Percentiles rank a stretch among this genome's conserved stretches.
Evolutionary conservation across 2,113 vertebrate genomes (phyloP).

Genomic region (Accipiter cooperii): DNA sequence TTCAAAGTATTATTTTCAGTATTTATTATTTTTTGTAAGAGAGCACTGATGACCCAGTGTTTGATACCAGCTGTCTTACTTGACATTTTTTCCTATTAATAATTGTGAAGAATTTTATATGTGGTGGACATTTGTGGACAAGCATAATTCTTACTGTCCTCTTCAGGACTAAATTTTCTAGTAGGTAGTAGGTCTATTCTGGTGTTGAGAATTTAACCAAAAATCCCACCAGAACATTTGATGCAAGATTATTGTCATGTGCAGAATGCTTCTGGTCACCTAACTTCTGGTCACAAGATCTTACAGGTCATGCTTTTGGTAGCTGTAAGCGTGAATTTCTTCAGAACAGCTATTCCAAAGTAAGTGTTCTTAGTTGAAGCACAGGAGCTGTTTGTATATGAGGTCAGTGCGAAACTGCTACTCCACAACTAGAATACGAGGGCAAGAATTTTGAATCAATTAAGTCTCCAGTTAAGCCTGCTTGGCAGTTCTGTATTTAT

Average conservation of each 20-base stretch:
- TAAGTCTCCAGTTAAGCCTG: background rate
- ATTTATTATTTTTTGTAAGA: background rate
- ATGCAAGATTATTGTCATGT: constrained; percentile 81
- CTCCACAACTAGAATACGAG: background rate
- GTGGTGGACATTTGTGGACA: constrained; percentile 75
- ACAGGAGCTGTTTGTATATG: background rate
- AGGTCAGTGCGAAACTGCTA: background rate
- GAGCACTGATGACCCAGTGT: background rate
- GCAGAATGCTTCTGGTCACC: background rate
- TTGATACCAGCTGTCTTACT: background rate
- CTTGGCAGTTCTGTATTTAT: background rate
- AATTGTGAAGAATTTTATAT: background rate
- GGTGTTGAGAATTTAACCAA: constrained; percentile 35
- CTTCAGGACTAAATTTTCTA: constrained; percentile 87
- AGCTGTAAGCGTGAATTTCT: background rate
- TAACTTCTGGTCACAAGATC: background rate
- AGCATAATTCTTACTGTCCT: constrained; percentile 85
- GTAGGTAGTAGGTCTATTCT: constrained; percentile 83
- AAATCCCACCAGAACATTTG: constrained; percentile 41
- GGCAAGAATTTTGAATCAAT: background rate
- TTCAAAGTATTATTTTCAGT: background rate
- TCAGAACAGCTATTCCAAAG: background rate
- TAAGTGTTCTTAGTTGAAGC: background rate
- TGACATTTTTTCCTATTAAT: background rate
- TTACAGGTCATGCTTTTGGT: background rate